Conservation (phyloP, 2,888 invertebrate genomes). For the Nomada flava region DNA sequence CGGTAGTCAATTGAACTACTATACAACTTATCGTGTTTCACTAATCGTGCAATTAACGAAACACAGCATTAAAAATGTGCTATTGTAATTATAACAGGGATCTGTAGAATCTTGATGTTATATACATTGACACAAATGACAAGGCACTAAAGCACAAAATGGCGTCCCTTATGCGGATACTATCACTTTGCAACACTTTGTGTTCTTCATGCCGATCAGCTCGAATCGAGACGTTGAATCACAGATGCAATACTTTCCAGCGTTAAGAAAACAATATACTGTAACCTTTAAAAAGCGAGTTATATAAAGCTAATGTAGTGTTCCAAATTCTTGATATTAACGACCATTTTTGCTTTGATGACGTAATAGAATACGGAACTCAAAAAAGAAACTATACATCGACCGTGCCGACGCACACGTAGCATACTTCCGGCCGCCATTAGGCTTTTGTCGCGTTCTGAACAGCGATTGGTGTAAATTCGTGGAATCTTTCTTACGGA, state of each 20-base stretch:
- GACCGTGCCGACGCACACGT: slow-evolving; percentile 16
- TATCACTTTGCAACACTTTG: slow-evolving; percentile 50
- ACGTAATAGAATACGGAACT: slow-evolving; percentile 68
- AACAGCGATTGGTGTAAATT: slow-evolving; percentile 53
- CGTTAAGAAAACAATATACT: slow-evolving; percentile 6
- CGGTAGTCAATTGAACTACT: slow-evolving; percentile 63
- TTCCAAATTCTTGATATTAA: slow-evolving; percentile 60
- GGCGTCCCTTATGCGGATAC: slow-evolving; percentile 56
- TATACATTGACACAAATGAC: slow-evolving; percentile 41
- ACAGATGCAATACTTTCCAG: slow-evolving; percentile 31
- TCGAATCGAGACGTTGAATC: slow-evolving; percentile 12
- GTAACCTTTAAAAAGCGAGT: background rate
- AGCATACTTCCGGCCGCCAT: slow-evolving; percentile 64
- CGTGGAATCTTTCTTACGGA: slow-evolving; percentile 48
- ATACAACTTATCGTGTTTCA: slow-evolving; percentile 28
- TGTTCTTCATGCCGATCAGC: slow-evolving; percentile 36
- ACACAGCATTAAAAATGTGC: slow-evolving; percentile 36
- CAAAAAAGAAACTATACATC: slow-evolving; percentile 55
- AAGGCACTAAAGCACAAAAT: slow-evolving; percentile 60
- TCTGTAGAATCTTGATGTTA: slow-evolving; percentile 17
- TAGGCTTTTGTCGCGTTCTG: slow-evolving; percentile 29
- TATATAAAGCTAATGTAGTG: slow-evolving; percentile 28
- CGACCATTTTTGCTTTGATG: slow-evolving; percentile 65
- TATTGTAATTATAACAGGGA: slow-evolving; percentile 20
- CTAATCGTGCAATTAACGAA: slow-evolving; percentile 26